Base-by-base conservation (phyloP, 2,113 vertebrate genomes). In the Cynocephalus volans region DNA sequence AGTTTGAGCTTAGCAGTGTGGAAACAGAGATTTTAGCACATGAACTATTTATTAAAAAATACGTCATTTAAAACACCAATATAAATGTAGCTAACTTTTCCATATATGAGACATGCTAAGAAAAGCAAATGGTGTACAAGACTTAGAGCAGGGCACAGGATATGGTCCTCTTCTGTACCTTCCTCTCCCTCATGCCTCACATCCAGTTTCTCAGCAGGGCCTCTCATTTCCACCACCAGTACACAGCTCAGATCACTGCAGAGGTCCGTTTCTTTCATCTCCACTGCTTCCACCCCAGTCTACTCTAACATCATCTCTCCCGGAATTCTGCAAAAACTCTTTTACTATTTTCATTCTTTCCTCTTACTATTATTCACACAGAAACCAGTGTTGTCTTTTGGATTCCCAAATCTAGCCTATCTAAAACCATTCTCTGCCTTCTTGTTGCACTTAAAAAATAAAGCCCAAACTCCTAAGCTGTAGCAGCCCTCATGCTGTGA, bases 11-110 rank as follows among this genome's bases (percentile, higher is more conserved):
- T 23, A 50, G 73, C 14, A 14, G 23, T 56, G 41, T 80, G n/a
- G 73, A 96, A 26, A 45, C 1, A 28, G n/a, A 62, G 50, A 31
- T 80, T 65, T 90, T 65, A 77, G 75, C 64, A 69, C 31, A 17
- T 21, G 54, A 81, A 23, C 65, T 54, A 1, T 58, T 87, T 84
- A 67, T 41, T 62, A 36, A 2, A 56, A 88, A 79, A 92, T 65
- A 73, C n/a, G 21, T 69, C 62, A 72, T 65, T 87, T 81, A 41
- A 90, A 94, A 77, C 8, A 36, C 36, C 6, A 36, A 0, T 90
- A 6, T 69, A 84, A 80, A 24, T 86, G 48, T 54, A 89, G 69
- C 72, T 94, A 67, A 52, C 50, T 92, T 95, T 96, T 58, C 10
- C 3, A 10, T 79, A 1, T 36, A 41, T 86, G 84, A 79, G 54